Evolutionary conservation across 2,797 vertebrate species (phyloP).

Genomic region (Danio kyathit): DNA sequence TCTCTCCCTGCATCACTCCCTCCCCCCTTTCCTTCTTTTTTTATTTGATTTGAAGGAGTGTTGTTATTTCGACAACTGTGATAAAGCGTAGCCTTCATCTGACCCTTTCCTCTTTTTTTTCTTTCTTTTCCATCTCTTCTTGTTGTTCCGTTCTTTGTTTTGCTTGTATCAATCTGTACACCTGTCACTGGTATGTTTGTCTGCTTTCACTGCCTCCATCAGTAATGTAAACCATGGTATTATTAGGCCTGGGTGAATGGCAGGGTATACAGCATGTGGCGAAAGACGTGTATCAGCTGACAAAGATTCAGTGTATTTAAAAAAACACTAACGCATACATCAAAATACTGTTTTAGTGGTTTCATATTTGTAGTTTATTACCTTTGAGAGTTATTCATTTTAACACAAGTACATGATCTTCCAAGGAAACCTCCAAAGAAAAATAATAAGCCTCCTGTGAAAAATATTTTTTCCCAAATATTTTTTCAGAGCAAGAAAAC

Average conservation of each 20-base stretch:
- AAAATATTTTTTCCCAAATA: too few species aligned
- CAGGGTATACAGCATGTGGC: not conserved
- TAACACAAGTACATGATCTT: not conserved
- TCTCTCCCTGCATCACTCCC: conserved; percentile 60
- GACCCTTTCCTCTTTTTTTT: conserved; percentile 39
- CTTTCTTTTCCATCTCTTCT: conserved; percentile 4
- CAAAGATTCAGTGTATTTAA: not conserved
- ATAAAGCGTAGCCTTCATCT: conserved; percentile 58
- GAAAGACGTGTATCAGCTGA: conserved; percentile 12
- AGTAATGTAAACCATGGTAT: not conserved
- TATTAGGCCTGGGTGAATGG: not conserved
- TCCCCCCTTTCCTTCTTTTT: conserved; percentile 56
- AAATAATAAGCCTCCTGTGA: too few species aligned
- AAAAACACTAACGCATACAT: not conserved
- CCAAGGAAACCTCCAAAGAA: too few species aligned
- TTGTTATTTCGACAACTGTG: conserved; percentile 55
- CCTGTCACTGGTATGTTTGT: conserved; percentile 59
- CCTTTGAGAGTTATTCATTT: not conserved
- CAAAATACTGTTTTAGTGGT: too few species aligned
- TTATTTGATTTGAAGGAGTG: conserved; percentile 28
- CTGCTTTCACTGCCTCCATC: conserved; percentile 42
- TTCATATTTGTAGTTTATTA: not conserved
- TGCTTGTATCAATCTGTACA: conserved; percentile 40
- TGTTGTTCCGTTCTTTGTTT: conserved; percentile 26
- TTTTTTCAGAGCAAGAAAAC: too few species aligned